phyloP scores from a whole-genome alignment of 2,113 vertebrate genomes.

The Xenopus laevis region DNA sequence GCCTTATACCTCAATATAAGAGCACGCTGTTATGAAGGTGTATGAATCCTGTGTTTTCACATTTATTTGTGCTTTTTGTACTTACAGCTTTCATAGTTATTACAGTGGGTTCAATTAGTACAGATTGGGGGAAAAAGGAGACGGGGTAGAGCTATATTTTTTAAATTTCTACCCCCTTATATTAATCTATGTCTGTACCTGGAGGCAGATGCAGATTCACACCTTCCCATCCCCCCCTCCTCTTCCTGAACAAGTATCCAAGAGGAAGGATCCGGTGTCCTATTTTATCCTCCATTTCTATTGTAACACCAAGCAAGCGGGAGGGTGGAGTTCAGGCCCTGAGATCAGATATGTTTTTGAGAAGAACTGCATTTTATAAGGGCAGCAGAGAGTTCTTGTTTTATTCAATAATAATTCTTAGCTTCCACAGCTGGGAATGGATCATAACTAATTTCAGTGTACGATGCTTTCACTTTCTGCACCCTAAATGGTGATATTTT shows the following conservation, averaged over 20 bases:
- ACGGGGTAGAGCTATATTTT: background rate
- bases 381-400: too few species aligned
- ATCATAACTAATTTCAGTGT: too few species aligned
- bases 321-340: conserved; percentile 39
- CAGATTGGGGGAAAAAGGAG: background rate
- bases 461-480: too few species aligned
- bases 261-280: conserved; percentile 69
- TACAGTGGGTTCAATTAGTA: background rate
- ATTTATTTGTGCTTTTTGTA: too few species aligned
- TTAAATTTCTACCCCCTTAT: background rate
- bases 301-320: conserved; percentile 52
- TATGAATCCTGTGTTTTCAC: too few species aligned
- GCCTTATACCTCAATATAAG: too few species aligned
- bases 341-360: background rate
- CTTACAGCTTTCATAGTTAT: too few species aligned
- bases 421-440: too few species aligned
- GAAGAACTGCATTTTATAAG: too few species aligned
- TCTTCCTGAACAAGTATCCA: conserved; percentile 29
- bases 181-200: conserved; percentile 44
- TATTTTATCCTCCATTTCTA: conserved; percentile 72
- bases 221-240: conserved; percentile 15
- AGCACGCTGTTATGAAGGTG: too few species aligned
- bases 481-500: too few species aligned
- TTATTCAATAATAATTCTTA: too few species aligned
- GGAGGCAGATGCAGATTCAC: conserved; percentile 43